Conservation (phyloP, 1,140 invertebrate species). For the Odontomachus brunneus region DNA sequence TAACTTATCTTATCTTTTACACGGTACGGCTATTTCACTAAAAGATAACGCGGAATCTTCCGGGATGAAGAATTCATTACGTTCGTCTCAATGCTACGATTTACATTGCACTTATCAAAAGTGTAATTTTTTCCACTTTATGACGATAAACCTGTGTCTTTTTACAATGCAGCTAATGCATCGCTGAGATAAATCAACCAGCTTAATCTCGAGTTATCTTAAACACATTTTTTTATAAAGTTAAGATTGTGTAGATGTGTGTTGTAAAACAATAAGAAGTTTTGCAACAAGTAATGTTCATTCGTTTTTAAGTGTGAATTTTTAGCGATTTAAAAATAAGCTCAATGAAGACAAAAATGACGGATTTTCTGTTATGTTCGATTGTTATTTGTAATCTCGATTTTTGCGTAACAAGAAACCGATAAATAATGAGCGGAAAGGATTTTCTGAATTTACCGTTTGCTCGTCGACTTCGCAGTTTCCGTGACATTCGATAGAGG, state of each 20-base stretch:
- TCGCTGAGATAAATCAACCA: background rate
- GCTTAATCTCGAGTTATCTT: background rate
- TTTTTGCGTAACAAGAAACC: background rate
- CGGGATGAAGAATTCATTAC: background rate
- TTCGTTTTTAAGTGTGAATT: background rate
- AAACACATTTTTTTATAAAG: background rate
- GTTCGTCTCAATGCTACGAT: background rate
- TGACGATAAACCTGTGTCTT: background rate
- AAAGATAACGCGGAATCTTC: background rate
- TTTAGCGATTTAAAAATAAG: background rate
- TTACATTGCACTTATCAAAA: background rate
- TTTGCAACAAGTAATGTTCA: background rate
- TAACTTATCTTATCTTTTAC: background rate
- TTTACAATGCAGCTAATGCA: background rate
- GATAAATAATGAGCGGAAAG: no score
- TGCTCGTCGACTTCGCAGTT: background rate
- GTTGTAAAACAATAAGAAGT: no score
- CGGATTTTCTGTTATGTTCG: background rate
- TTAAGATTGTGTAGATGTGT: no score
- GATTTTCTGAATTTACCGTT: constrained; percentile 18
- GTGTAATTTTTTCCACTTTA: background rate
- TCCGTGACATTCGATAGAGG: constrained; percentile 19
- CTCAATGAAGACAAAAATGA: background rate
- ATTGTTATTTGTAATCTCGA: background rate
- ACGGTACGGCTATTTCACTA: no score